Base-by-base conservation (phyloP, 2,888 invertebrate species). In the Lasioglossum pauxillum region DNA sequence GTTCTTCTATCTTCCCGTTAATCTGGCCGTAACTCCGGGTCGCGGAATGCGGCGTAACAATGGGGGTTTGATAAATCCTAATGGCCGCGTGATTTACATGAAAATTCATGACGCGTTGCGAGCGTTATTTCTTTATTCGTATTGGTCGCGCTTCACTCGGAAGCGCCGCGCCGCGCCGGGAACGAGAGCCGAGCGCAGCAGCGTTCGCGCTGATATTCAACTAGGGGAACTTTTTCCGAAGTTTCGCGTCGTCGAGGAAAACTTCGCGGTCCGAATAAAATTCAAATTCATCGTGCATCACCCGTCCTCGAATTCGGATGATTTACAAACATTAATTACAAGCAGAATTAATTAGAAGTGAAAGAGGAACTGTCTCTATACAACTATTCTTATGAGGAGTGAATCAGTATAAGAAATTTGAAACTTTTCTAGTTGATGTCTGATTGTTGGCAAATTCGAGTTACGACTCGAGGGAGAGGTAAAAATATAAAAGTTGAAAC, bases 91-190 rank as follows among this genome's bases (percentile, higher is more conserved):
- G 84, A 75, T 75, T 83, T 84, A 82, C 78, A 83, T 74, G 77
- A 77, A 83, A 84, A 84, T 84, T 82, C 84, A 82, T 77, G 77
- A 83, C 77, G 82, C 77, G 84, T 82, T 83, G 64, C 82, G 82
- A 16, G 44, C 64, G 19, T 76, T 73, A 67, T 77, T 84, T 84
- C 76, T 77, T 84, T 71, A 82, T 76, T 44, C 49, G 49, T n/a
- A 76, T 38, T 69, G 23, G 23, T 5, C 23, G 69, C 69, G 69
- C 69, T 38, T 38, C 67, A 35, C 19, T 19, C 46, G 16, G 64
- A 64, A 64, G 44, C 72, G n/a, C 44, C 44, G 27, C 5, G 41
- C 8, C 41, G 10, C 44, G 12, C 27, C 1, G 60, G 10, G 27
- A 31, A 64, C 16, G 16, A 14, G 1, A 16, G 8, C 1, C 0